phyloP scores from a whole-genome alignment of 2,888 invertebrate species.

The Corythucha ciliata region DNA sequence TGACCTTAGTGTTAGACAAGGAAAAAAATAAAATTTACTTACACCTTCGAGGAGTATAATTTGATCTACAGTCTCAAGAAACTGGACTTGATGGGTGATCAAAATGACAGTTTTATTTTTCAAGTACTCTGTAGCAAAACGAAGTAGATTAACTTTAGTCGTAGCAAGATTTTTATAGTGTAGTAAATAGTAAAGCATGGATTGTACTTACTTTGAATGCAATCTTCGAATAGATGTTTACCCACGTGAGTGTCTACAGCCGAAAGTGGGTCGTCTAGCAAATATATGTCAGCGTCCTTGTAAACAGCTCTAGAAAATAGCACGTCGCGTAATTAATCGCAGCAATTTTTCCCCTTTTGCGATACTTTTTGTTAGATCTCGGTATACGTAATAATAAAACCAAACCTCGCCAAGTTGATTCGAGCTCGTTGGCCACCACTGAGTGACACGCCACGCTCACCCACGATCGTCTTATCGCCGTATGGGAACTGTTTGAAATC shows the following conservation, averaged over 20 bases:
- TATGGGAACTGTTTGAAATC: conserved; percentile 68
- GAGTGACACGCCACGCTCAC: conserved; percentile 73
- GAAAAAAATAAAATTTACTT: conserved; percentile 18
- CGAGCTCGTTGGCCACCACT: conserved; percentile 83
- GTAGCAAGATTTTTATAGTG: not conserved
- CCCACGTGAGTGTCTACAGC: conserved; percentile 49
- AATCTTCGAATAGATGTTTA: conserved; percentile 47
- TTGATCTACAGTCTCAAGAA: conserved; percentile 57
- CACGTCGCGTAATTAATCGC: not conserved
- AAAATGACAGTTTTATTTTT: conserved; percentile 61
- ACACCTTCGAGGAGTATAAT: conserved; percentile 45
- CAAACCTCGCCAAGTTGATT: conserved; percentile 44
- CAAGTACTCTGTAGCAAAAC: conserved; percentile 43
- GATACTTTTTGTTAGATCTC: not conserved
- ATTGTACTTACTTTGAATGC: conserved; percentile 39
- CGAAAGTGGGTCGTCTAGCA: conserved; percentile 50
- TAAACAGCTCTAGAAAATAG: conserved; percentile 45
- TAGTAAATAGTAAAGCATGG: not conserved
- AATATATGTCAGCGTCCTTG: conserved; percentile 47
- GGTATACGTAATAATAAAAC: not conserved
- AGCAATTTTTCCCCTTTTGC: not conserved
- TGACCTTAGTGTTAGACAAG: not conserved
- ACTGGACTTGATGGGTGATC: conserved; percentile 78
- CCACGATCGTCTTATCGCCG: conserved; percentile 75
- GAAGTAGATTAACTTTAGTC: no score